Base-by-base conservation (phyloP, 2,797 vertebrate genomes). In the Podargus strigoides region DNA sequence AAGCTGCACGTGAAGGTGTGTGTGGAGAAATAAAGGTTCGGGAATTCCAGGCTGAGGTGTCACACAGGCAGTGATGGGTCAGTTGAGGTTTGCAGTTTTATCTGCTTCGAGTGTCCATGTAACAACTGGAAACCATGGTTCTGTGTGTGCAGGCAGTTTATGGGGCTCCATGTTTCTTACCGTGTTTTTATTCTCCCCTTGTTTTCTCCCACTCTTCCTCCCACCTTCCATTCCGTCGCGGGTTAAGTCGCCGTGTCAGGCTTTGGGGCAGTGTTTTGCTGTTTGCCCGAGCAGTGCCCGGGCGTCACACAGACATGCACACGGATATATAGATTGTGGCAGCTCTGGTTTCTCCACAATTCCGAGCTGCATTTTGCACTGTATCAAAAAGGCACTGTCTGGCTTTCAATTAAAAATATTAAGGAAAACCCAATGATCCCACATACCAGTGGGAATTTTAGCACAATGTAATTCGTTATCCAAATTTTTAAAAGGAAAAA, bases 261-360 rank as follows among this genome's bases (percentile, higher is more conserved):
- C 46, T 36, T 13, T 4, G 79, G 90, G 83, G 75, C 79, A 66
- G 74, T 26, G 44, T 6, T 15, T n/a, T n/a, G 36, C 68, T 26
- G 16, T 37, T 9, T 18, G 84, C 39, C 6, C 16, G 37, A 42
- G 82, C 84, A 30, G 66, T 8, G 7, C 86, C 69, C 15, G 16
- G 46, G 2, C 10, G 7, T 64, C 89, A 37, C 32, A 3, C 1
- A 24, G 6, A 0, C 23, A 1, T 39, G 6, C 26, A 2, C 12
- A 18, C 16, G 15, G 22, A 4, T 15, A 23, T 34, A 17, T 15
- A 7, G n/a, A 18, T n/a, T n/a, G n/a, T n/a, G n/a, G n/a, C n/a
- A n/a, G n/a, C 87, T 83, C 80, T 4, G 39, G 0, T 53, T 23
- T 28, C 85, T 59, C 90, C 79, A 5, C 76, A 32, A 9, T 56